Percentiles rank a stretch among this genome's conserved stretches.
phyloP scores from a whole-genome alignment of 2,888 invertebrate species.

The Rotaria socialis region DNA sequence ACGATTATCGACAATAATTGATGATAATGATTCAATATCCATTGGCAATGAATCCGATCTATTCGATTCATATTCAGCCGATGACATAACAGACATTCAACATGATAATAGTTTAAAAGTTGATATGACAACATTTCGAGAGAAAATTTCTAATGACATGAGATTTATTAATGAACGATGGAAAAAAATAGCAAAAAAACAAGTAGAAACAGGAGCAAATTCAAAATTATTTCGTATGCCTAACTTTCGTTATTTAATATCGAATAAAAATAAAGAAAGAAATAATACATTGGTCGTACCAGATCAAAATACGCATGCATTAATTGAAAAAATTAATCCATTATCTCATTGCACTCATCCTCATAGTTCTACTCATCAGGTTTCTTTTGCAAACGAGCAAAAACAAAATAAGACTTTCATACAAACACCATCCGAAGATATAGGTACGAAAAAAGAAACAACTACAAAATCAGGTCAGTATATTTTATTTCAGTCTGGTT shows the following conservation, averaged over 20 bases:
- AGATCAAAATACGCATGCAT: neutral
- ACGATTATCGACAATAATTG: neutral
- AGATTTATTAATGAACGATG: slow-evolving; percentile 14
- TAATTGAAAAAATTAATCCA: neutral
- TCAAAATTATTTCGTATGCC: slow-evolving; percentile 1
- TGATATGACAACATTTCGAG: neutral
- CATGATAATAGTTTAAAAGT: neutral
- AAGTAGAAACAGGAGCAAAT: neutral
- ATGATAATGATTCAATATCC: neutral
- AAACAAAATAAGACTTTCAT: neutral
- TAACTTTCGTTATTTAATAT: neutral
- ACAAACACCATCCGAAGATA: neutral
- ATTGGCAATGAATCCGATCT: neutral
- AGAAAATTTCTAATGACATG: neutral
- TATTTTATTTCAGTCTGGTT: neutral
- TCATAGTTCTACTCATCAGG: neutral
- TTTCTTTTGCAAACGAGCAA: neutral
- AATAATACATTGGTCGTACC: neutral
- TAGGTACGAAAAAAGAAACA: neutral
- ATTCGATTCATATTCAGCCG: slow-evolving; percentile 23
- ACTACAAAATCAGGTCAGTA: neutral
- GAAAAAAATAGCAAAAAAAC: slow-evolving; percentile 9
- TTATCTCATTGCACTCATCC: neutral
- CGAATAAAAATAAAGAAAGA: slow-evolving; percentile 7
- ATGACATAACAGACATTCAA: slow-evolving; percentile 33